These are phyloP conservation scores for Campaea margaritaria DNA, from an alignment of 2,888 invertebrate genomes.

Conservation along the genomic window DNA sequence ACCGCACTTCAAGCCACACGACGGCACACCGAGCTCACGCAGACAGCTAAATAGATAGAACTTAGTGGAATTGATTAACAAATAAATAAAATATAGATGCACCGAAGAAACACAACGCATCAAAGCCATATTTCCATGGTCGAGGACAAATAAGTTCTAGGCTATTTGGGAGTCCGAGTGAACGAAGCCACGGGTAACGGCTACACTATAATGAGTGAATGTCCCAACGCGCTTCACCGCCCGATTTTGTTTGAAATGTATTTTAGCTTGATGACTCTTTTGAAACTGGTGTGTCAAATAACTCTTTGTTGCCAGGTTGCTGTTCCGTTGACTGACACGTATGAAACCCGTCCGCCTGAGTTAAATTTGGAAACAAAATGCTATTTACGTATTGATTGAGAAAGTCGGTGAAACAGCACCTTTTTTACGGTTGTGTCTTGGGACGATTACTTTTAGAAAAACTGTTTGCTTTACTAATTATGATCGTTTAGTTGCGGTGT, in stretches of 20 bases:
- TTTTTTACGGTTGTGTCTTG: slow-evolving; percentile 18
- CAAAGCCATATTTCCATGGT: too few relatives aligned
- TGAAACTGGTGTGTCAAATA: slow-evolving; percentile 50
- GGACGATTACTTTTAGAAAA: slow-evolving; percentile 34
- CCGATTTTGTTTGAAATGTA: slow-evolving; percentile 35
- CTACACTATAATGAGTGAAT: slow-evolving; percentile 8
- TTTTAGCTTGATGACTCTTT: slow-evolving; percentile 53
- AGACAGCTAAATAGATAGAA: too few relatives aligned
- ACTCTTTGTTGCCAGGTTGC: slow-evolving; percentile 55
- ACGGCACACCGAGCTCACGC: too few relatives aligned
- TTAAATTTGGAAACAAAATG: slow-evolving; percentile 61
- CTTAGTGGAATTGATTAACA: too few relatives aligned
- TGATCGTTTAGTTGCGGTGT: slow-evolving; percentile 48
- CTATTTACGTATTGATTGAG: slow-evolving; percentile 49
- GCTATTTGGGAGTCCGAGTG: too few relatives aligned
- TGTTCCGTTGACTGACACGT: slow-evolving; percentile 53
- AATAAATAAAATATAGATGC: too few relatives aligned
- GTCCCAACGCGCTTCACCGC: slow-evolving; percentile 11
- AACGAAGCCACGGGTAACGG: too few relatives aligned
- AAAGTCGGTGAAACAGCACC: slow-evolving; percentile 44
- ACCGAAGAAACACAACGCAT: too few relatives aligned
- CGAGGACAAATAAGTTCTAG: too few relatives aligned
- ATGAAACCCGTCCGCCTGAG: slow-evolving; percentile 46
- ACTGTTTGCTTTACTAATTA: slow-evolving; percentile 53
- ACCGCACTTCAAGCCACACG: too few relatives aligned